Base-by-base conservation (phyloP, 2,113 vertebrate species). In the Lanius collurio region DNA sequence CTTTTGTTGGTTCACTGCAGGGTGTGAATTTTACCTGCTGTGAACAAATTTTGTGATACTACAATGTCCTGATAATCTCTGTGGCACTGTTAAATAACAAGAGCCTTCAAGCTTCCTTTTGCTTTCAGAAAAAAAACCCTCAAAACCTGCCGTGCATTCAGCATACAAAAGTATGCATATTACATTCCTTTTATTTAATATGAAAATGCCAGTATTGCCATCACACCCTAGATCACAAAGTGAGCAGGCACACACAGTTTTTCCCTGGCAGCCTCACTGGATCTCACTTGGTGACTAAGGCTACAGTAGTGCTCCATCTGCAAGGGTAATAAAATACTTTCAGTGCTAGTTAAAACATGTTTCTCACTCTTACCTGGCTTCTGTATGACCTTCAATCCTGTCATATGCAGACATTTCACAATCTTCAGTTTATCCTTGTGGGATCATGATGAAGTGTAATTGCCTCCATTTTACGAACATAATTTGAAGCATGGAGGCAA, bases 1-100 rank as follows among this genome's bases (percentile, higher is more conserved):
- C 65, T 93, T 89, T 93, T 93, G 83, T 94, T 89, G 74, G 20
- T 78, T 84, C 47, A 3, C 87, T 42, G 65, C 60, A 77, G 88
- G 63, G 18, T 77, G 35, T 59, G 47, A 69, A 31, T 93, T 92
- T 77, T 71, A 76, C 81, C 62, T 1, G 2, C 91, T 94, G 74
- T 49, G 89, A 91, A 69, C 70, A 79, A 74, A 81, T 93, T 74
- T 81, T 78, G 44, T 83, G 50, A 63, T 94, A 5, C 23, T 77
- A 57, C 12, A 67, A 42, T 77, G 56, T 3, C 6, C 35, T 67
- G 56, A 28, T 83, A 81, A 81, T 88, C 71, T 89, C 74, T 41
- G 20, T 92, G 68, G 31, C 27, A 28, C 39, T 65, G 7, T 63
- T 86, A 86, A 89, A 67, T 81, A 56, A 41, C 5, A 31, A 42